Base-by-base conservation (phyloP, 2,113 vertebrate genomes). In the Amphilophus citrinellus region DNA sequence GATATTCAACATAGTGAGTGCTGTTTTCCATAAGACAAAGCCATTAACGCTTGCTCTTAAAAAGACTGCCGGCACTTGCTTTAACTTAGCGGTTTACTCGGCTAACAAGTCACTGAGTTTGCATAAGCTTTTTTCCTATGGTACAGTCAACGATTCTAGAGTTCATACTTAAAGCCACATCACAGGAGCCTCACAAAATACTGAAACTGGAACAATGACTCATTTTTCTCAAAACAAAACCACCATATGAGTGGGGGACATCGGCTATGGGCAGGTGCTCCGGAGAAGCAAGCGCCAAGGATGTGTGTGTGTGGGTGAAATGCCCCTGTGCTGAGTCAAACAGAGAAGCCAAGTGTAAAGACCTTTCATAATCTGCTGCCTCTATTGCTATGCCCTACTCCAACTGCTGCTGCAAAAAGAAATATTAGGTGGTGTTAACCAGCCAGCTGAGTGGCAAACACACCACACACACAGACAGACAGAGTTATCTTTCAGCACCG, bases 301-400 rank as follows among this genome's bases (percentile, higher is more conserved):
- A 58, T 61, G 58, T 80, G 87, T 84, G 80, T 60, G 58, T 79
- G 87, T 79, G 80, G 61, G 84, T 82, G 71, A 58, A 77, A 39
- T 71, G n/a, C 75, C 82, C 53, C 57, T 59, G 18, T 77, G 78
- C 79, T 76, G 90, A 89, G 83, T 92, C 89, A 93, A 65, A 90
- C 10, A 76, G 56, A 88, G 73, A 85, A 44, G 53, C 47, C 13
- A 60, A 86, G 73, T 79, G 77, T 68, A 27, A 77, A 82, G 84
- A 85, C 78, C 60, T 92, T 81, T 85, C 77, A 71, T 79, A 87
- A 84, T 80, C 71, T 65, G 76, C 75, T 88, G 44, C 58, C 71
- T 90, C 80, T 61, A 79, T 32, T 50, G 62, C 77, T 1, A 1
- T 27, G 27, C 65, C 66, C 68, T 56, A 61, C 17, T 56, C 77